Percentiles rank a stretch among this genome's conserved stretches.
Evolutionary conservation across 2,113 vertebrate genomes (phyloP).

Genomic region (Mesoclemmys tuberculata): DNA sequence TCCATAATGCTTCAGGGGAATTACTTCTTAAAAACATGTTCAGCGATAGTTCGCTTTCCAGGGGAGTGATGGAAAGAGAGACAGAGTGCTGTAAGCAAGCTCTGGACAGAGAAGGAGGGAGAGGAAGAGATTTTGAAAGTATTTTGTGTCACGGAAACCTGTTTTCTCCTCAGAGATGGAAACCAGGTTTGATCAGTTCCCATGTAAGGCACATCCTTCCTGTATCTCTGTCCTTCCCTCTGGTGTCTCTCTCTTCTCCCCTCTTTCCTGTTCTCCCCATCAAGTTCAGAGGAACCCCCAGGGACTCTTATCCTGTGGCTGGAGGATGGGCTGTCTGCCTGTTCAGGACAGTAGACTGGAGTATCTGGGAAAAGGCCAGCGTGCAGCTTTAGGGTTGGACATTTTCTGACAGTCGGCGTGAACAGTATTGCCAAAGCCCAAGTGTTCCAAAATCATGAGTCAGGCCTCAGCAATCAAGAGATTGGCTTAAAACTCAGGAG

Average conservation of each 20-base stretch:
- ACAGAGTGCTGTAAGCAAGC: not conserved
- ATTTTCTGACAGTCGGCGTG: not conserved
- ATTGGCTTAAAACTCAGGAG: fast-evolving
- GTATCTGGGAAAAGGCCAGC: not conserved
- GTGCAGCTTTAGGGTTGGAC: fast-evolving
- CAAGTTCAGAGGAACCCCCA: not conserved
- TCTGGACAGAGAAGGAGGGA: not conserved
- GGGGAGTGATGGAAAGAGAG: not conserved
- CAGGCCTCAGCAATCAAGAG: fast-evolving
- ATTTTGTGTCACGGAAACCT: constrained; percentile 6
- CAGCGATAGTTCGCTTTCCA: not conserved
- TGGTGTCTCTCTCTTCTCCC: not conserved
- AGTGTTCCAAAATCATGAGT: not conserved
- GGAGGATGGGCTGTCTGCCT: not conserved
- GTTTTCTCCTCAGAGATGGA: not conserved
- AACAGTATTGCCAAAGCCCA: not conserved
- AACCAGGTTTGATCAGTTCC: constrained; percentile 33
- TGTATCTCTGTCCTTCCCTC: constrained; percentile 10
- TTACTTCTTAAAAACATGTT: not conserved
- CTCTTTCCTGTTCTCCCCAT: not conserved
- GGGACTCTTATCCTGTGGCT: not conserved
- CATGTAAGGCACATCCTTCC: constrained; percentile 37
- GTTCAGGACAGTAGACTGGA: not conserved
- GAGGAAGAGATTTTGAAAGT: not conserved
- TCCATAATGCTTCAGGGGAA: fast-evolving